Evolutionary conservation across 2,797 vertebrate species (phyloP).

Genomic region (Lacerta bilineata): DNA sequence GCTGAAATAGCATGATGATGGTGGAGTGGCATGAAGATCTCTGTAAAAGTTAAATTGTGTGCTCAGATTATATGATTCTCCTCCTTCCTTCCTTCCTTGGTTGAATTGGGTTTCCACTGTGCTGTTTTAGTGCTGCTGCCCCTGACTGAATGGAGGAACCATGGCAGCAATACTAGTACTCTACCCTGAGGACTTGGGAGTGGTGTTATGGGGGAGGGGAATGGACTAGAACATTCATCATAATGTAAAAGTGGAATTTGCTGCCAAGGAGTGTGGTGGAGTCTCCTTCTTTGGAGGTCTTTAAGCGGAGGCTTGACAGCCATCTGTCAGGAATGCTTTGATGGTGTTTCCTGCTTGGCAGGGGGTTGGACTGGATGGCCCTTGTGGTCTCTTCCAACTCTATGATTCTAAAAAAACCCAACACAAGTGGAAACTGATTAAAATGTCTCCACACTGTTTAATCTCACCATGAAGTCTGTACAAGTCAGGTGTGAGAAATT

Average conservation of each 20-base stretch:
- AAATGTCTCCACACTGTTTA: background rate
- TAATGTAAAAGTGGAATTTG: background rate
- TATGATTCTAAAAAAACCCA: too few relatives aligned
- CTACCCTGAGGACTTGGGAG: background rate
- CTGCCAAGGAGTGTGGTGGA: too few relatives aligned
- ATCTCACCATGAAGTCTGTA: background rate
- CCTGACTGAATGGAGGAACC: background rate
- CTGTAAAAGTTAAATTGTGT: background rate
- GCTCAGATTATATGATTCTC: background rate
- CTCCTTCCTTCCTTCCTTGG: background rate
- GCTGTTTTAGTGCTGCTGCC: background rate
- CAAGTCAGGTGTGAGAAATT: background rate
- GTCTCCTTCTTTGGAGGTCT: too few relatives aligned
- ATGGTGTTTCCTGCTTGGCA: too few relatives aligned
- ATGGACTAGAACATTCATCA: background rate
- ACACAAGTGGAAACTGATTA: background rate
- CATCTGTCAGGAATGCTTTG: too few relatives aligned
- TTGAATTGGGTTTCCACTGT: background rate
- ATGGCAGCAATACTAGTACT: background rate
- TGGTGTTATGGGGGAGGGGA: too few relatives aligned
- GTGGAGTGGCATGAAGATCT: background rate
- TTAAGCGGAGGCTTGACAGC: too few relatives aligned
- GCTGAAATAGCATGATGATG: background rate
- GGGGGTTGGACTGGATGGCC: too few relatives aligned
- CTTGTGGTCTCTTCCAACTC: too few relatives aligned